Conservation (phyloP, 2,888 invertebrate genomes). For the Eilema depressum region DNA sequence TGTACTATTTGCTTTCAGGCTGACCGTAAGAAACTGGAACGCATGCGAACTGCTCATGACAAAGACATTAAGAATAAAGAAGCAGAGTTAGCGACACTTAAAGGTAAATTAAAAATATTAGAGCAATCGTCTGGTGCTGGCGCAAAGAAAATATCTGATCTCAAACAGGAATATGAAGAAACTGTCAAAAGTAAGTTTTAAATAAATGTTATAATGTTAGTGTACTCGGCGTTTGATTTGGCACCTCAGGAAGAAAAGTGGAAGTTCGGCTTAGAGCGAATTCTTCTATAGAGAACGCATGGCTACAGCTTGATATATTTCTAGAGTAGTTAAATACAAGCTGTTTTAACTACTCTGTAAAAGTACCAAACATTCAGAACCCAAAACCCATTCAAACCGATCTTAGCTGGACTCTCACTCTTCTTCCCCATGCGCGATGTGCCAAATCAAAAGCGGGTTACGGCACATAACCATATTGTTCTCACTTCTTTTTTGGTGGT, state of each 20-base stretch:
- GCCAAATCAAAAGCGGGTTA: no score
- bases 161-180: slow-evolving; percentile 90
- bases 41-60: slow-evolving; percentile 89
- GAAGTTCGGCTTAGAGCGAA: no score
- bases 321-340: no score
- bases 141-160: slow-evolving; percentile 88
- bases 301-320: no score
- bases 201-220: no score
- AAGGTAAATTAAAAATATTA: slow-evolving; percentile 90
- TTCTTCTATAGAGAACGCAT: no score
- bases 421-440: background rate
- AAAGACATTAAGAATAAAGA: slow-evolving; percentile 93
- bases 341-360: no score
- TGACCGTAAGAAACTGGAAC: slow-evolving; percentile 89
- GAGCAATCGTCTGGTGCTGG: slow-evolving; percentile 88
- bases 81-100: slow-evolving; percentile 91
- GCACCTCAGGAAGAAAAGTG: background rate
- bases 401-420: background rate
- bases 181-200: slow-evolving; percentile 89
- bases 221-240: background rate
- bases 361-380: background rate
- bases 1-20: slow-evolving; percentile 71
- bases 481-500: background rate
- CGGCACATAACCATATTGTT: no score
- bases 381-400: background rate